Base-by-base conservation (phyloP, 2,797 vertebrate species). In the Taenioides sp. region DNA sequence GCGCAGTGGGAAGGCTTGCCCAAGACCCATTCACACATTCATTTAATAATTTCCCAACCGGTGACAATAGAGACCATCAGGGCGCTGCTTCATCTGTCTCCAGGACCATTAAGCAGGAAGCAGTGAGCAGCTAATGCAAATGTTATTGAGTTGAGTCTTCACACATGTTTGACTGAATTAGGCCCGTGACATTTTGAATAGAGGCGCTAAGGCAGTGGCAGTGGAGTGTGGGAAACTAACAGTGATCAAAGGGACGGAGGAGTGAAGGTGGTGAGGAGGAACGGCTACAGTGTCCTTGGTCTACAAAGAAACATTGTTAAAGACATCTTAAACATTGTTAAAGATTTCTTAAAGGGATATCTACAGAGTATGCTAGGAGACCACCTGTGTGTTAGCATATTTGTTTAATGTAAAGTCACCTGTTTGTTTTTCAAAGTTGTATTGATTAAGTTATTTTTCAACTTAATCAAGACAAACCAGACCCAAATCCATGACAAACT, bases 81-180 rank as follows among this genome's bases (percentile, higher is more conserved):
- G 63, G 31, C 57, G 4, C 20, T 37, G 50, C 65, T 57, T 74
- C 78, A 83, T 80, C 75, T 67, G 71, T 78, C 73, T 75, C 43
- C 25, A 12, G 50, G n/a, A 71, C 75, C 69, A 70, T 75, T 78
- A 78, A 77, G 75, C 64, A 76, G 74, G 55, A 74, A 71, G 78
- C 69, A 69, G 16, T 50, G 14, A 70, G 60, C 78, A 67, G 60
- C 61, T 25, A 67, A 60, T 65, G 40, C 61, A 79, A 78, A 72
- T 66, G 64, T 72, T 67, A 57, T 71, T 40, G 50, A 54, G 74
- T 60, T 55, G 65, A 63, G 23, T 76, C 55, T 43, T 67, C 63
- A 60, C 67, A 71, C 68, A 80, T 69, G 64, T 74, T 74, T 80
- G 77, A 82, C 75, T 72, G 71, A 84, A 77, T 80, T 79, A 73